Base-by-base conservation (phyloP, 2,797 vertebrate species). In the Bradypodion ventrale region DNA sequence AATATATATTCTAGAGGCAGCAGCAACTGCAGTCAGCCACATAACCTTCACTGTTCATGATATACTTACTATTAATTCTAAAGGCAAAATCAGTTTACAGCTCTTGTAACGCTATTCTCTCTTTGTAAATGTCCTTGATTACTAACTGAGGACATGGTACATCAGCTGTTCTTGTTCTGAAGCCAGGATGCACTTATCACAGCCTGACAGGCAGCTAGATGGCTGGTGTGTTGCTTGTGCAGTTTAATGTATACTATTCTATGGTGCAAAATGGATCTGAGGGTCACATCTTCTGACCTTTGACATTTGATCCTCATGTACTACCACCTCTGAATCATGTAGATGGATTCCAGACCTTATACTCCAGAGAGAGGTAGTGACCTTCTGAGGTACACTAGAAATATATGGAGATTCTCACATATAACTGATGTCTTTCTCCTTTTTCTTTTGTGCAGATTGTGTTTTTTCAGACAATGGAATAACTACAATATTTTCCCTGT, bases 101-200 rank as follows among this genome's bases (percentile, higher is more conserved):
- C 21, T 78, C 0, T 0, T 88, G 76, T 79, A 89, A 92, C 88
- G 7, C 56, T 89, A 1, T 90, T 92, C 92, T 75, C 35, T 60
- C 83, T 40, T 29, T 62, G 74, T n/a, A 82, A 89, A 84, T 89
- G 85, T 83, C 84, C 75, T 88, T 91, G 82, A 79, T 32, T 78
- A 86, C 46, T 87, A 46, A 86, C 73, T 73, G 76, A 83, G 32
- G 40, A 5, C 49, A 92, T 1, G 13, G 9, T 44, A 42, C 73
- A 85, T 75, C 74, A 90, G 62, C 65, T 87, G 60, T 0, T 42
- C 82, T 7, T 44, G 79, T 87, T 68, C 25, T 79, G 40, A 86
- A 83, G 82, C 29, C 59, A 69, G 69, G 16, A 5, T 37, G 29
- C n/a, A 29, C 16, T 77, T 66, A 59, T 35, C 73, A n/a, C 68